Percentiles rank a stretch among this genome's conserved stretches.
Evolutionary conservation across 2,888 invertebrate genomes (phyloP).

Genomic region (Miltochrista miniata): DNA sequence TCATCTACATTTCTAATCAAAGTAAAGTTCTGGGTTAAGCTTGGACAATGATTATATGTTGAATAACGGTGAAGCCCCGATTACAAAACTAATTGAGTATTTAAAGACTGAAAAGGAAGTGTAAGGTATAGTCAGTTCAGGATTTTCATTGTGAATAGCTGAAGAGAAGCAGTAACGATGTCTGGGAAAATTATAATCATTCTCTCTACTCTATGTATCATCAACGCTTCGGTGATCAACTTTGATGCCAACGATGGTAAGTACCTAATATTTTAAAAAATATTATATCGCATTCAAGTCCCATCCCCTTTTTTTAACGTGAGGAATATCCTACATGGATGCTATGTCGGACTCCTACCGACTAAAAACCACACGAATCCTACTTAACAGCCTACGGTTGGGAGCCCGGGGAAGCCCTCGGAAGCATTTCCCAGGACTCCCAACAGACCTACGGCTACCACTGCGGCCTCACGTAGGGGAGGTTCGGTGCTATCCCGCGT

Average conservation of each 20-base stretch:
- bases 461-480: too few species aligned
- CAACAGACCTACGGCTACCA: too few species aligned
- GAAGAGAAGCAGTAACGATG: neutral
- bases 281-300: too few species aligned
- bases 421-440: too few species aligned
- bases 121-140: neutral
- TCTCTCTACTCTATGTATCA: slow-evolving; percentile 2
- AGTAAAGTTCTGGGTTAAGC: neutral
- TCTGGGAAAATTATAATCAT: slow-evolving; percentile 3
- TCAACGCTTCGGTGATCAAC: slow-evolving; percentile 12
- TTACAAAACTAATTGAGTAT: neutral
- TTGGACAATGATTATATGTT: neutral
- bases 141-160: neutral
- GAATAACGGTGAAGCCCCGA: slow-evolving; percentile 1
- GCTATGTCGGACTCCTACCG: too few species aligned
- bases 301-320: too few species aligned
- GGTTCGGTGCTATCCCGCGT: too few species aligned
- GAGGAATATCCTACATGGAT: too few species aligned
- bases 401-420: too few species aligned
- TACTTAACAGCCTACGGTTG: too few species aligned
- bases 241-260: slow-evolving; percentile 5
- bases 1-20: neutral
- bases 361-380: too few species aligned
- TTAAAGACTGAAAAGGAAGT: neutral
- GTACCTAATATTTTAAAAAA: neutral